Base-by-base conservation (phyloP, 2,113 vertebrate species). In the Conger conger region DNA sequence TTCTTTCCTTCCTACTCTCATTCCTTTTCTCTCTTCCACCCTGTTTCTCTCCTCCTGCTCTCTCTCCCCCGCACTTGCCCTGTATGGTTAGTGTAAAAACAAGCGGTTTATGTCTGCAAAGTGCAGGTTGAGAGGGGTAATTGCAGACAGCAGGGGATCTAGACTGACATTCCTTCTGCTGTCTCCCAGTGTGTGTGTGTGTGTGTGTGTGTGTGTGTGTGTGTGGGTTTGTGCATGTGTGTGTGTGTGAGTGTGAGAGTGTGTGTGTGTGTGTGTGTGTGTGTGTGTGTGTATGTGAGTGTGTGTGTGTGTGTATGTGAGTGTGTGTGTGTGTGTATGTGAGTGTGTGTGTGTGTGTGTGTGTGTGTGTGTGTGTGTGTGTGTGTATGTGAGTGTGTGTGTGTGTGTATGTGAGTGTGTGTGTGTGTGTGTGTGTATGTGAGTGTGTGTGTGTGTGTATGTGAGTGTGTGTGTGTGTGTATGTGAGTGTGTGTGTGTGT, bases 151-250 rank as follows among this genome's bases (percentile, higher is more conserved):
- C 20, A 33, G 68, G 68, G n/a, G n/a, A 73, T 73, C 4, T 7
- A 73, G 68, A 30, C n/a, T 0, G 30, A 42, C 37, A 38, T 83
- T 83, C 37, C 15, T 30, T 82, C 27, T 36, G n/a, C 33, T 15
- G 0, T 78, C 17, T 37, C 33, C 76, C 76, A 1, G 11, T 4
- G 8, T 36, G 8, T 18, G 16, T 27, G 76, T 78, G 33, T 40
- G 33, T 78, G 45, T 85, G 82, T 86, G 85, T 60, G 17, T 63
- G 82, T 85, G 79, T 88, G 81, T 50, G 42, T 76, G 77, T 85
- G 36, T 36, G 40, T 88, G 68, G 0, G 57, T 23, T 18, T 23
- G 17, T 60, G 33, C 76, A 86, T 33, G 54, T 50, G 90, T 83
- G 23, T 60, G 13, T 60, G 57, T 27, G 18, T 60, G 57, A 1